Evolutionary conservation across 2,888 invertebrate genomes (phyloP).

Genomic region (Leptinotarsa juncta): DNA sequence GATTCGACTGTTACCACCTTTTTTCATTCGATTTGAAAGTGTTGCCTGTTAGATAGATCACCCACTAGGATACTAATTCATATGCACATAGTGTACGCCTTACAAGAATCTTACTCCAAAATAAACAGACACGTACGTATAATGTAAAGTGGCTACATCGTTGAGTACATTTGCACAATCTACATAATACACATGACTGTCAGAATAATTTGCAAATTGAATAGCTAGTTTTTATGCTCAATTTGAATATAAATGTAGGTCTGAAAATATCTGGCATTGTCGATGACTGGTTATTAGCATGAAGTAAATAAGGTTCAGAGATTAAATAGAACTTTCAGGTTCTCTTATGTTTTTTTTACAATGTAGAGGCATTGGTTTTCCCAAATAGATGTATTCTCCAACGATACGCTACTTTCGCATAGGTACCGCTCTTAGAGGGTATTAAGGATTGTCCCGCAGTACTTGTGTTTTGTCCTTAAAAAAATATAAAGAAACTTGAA

Average conservation of each 20-base stretch:
- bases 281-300: background rate
- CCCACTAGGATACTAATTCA: slow-evolving; percentile 6
- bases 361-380: background rate
- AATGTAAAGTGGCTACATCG: background rate
- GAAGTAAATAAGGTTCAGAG: background rate
- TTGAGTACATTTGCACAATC: slow-evolving; percentile 18
- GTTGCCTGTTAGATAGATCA: background rate
- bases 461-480: too few relatives aligned
- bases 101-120: slow-evolving; percentile 23
- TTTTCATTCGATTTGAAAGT: background rate
- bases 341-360: background rate
- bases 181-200: slow-evolving; percentile 15
- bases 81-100: background rate
- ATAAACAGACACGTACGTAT: slow-evolving; percentile 27
- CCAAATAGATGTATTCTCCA: too few relatives aligned
- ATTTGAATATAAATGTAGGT: slow-evolving; percentile 23
- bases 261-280: slow-evolving; percentile 14
- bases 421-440: too few relatives aligned
- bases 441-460: too few relatives aligned
- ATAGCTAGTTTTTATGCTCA: background rate
- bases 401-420: too few relatives aligned
- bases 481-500: too few relatives aligned
- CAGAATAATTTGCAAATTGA: slow-evolving; percentile 19
- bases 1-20: too few relatives aligned
- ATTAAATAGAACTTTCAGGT: background rate